phyloP scores from a whole-genome alignment of 2,888 invertebrate species.

The Clepsis dumicolana region DNA sequence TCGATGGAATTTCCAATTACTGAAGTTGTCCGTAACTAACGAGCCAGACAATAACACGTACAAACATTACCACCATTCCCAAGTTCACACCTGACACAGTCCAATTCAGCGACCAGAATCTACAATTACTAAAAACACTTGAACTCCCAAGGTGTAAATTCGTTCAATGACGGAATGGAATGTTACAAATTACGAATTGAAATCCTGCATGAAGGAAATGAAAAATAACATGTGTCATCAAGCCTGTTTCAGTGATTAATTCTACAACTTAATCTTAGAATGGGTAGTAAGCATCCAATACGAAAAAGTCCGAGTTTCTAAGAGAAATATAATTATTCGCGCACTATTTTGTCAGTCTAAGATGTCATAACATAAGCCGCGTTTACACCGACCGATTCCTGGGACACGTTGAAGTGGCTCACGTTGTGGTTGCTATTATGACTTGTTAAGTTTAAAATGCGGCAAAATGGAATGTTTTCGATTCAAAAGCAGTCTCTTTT shows the following conservation, averaged over 20 bases:
- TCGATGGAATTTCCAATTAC: slow-evolving; percentile 44
- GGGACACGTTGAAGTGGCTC: not conserved
- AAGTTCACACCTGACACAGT: not conserved
- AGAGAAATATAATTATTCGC: slow-evolving; percentile 30
- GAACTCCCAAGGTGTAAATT: slow-evolving; percentile 40
- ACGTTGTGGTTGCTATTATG: not conserved
- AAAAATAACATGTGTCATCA: slow-evolving; percentile 45
- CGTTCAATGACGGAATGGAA: not conserved
- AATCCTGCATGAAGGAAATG: not conserved
- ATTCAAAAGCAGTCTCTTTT: not conserved
- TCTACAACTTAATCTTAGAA: slow-evolving; percentile 43
- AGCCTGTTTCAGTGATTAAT: slow-evolving; percentile 77
- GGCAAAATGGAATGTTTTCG: not conserved
- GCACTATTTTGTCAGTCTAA: slow-evolving; percentile 16
- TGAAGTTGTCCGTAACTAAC: not conserved
- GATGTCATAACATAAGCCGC: not conserved
- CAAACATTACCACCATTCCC: not conserved
- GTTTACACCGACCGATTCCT: not conserved
- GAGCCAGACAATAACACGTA: not conserved
- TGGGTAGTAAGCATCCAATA: slow-evolving; percentile 47
- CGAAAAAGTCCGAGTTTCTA: slow-evolving; percentile 2
- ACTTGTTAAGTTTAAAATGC: not conserved
- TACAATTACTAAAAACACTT: not conserved
- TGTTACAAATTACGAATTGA: not conserved
- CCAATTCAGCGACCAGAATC: not conserved